Base-by-base conservation (phyloP, 1,140 invertebrate species). In the Cecropterus lyciades region DNA sequence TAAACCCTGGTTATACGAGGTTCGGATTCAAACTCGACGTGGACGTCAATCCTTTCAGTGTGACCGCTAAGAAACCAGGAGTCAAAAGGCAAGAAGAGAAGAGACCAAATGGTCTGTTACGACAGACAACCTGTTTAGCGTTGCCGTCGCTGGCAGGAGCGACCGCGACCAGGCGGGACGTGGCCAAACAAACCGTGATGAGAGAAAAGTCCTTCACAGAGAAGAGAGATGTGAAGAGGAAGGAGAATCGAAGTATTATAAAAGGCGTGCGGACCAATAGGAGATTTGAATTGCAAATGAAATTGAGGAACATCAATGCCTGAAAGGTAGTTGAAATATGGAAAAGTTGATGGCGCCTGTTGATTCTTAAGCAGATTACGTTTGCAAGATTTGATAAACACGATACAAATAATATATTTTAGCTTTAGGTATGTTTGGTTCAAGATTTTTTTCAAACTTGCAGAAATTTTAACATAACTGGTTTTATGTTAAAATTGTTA, bases 271-370 rank as follows among this genome's bases (percentile, higher is more conserved):
- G 95, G 10, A 94, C 93, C 0, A 95, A 95, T 87, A 89, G 94
- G 24, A 88, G 95, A n/a, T 95, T 95, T 69, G 94, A 95, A 59
- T 71, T 95, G 24, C 93, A 95, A 73, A 95, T 95, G 95, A 79
- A 87, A 63, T 75, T 91, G 55, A 81, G 92, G 51, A 89, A 88
- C 70, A 62, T 91, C 33, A 72, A 79, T 24, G 43, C 53, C 5
- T 65, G 20, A 55, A 45, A 51, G n/a, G 52, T 27, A 11, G n/a
- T 52, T 37, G 15, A 2, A 56, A 37, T 10, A 15, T 48, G 3
- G 16, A 20, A 2, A 17, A 48, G 45, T 48, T 20, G 37, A n/a
- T 11, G 37, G 37, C 37, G 37, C 37, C n/a, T 10, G 17, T 15
- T 4, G 30, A 27, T 33, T 24, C 20, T 24, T n/a, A n/a, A n/a